Conservation (phyloP, 2,888 invertebrate genomes). For the Cephalotes varians region DNA sequence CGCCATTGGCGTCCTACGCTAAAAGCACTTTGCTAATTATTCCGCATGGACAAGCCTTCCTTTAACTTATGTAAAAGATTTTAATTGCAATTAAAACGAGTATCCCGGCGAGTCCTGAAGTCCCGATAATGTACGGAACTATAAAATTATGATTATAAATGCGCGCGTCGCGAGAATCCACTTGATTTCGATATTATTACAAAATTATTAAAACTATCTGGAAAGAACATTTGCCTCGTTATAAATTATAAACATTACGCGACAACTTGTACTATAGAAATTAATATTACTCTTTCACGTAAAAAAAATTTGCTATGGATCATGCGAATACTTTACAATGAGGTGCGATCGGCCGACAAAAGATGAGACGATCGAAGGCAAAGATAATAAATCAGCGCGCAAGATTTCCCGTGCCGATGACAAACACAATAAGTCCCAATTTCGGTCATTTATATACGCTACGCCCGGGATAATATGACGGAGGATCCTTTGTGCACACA, state of each 20-base stretch:
- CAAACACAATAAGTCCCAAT: constrained; percentile 86
- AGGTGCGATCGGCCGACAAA: constrained; percentile 38
- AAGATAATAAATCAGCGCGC: constrained; percentile 77
- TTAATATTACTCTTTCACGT: not conserved
- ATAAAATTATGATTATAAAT: not conserved
- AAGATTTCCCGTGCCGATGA: constrained; percentile 81
- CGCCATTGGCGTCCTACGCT: constrained; percentile 21
- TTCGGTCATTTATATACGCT: constrained; percentile 86
- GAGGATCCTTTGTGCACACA: constrained; percentile 85
- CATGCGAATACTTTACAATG: constrained; percentile 5
- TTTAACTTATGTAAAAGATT: constrained; percentile 60
- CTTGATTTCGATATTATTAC: not conserved
- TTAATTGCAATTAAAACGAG: constrained; percentile 64
- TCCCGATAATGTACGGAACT: not conserved
- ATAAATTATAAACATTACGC: not conserved
- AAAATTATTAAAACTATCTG: not conserved
- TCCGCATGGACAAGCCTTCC: constrained; percentile 43
- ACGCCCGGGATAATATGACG: constrained; percentile 85
- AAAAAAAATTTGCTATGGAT: not conserved
- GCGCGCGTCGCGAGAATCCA: not conserved
- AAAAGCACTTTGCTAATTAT: constrained; percentile 62
- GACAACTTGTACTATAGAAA: not conserved
- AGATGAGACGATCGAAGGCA: constrained; percentile 25
- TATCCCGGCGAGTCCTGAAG: not conserved
- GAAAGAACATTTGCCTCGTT: not conserved